A percentile compares a stretch with the other conserved stretches of the same genome.
These are phyloP conservation scores for Coelopa pilipes DNA, from an alignment of 2,888 invertebrate species.

Conservation along the genomic window DNA sequence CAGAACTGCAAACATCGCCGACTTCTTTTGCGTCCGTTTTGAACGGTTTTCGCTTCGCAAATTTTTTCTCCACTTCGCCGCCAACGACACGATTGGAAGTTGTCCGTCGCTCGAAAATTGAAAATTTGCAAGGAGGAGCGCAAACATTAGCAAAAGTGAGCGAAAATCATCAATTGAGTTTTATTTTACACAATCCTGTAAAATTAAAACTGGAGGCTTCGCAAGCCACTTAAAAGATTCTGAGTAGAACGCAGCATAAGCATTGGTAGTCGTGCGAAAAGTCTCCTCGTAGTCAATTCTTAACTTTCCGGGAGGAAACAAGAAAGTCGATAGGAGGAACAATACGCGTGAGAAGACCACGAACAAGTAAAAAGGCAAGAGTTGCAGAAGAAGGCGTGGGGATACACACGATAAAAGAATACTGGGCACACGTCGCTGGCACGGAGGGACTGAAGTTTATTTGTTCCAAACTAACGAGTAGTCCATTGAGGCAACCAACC, in stretches of 20 bases:
- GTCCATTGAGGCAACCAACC: too few species aligned
- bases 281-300: not conserved
- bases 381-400: slow-evolving; percentile 46
- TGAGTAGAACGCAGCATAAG: not conserved
- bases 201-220: too few species aligned
- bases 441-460: not conserved
- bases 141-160: too few species aligned
- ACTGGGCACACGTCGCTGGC: not conserved
- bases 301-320: slow-evolving; percentile 7
- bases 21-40: not conserved
- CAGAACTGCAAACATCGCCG: not conserved
- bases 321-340: slow-evolving; percentile 18
- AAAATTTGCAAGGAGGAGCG: not conserved
- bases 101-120: not conserved
- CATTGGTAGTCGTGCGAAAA: not conserved
- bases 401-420: slow-evolving; percentile 46
- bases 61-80: slow-evolving; percentile 18
- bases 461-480: not conserved
- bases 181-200: not conserved
- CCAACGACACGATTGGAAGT: slow-evolving; percentile 8
- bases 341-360: slow-evolving; percentile 23
- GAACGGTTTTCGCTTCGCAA: slow-evolving; percentile 5
- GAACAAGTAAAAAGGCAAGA: slow-evolving; percentile 39
- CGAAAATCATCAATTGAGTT: not conserved
- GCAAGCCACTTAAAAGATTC: too few species aligned